Percentiles rank a stretch among this genome's conserved stretches.
Conservation (phyloP, 2,888 invertebrate species). For the Phymatocera aterrima region DNA sequence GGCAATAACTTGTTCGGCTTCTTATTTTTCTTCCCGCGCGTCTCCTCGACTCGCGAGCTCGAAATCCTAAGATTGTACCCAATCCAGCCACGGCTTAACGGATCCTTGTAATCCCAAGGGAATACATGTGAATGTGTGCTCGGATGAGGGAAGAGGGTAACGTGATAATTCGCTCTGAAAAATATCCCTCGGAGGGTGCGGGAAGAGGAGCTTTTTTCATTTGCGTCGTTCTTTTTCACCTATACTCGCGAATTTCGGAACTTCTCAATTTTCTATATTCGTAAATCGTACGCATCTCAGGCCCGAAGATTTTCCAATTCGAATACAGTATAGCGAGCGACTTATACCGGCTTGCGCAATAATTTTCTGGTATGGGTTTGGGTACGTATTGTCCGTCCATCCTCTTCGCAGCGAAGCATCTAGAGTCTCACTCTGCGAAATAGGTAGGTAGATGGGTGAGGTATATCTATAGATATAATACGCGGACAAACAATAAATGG, state of each 20-base stretch:
- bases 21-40: constrained; percentile 24
- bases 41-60: constrained; percentile 42
- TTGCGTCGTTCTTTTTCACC: background rate
- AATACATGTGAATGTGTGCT: constrained; percentile 63
- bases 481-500: constrained; percentile 56
- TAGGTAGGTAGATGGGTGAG: background rate
- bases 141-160: constrained; percentile 29
- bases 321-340: too few relatives aligned
- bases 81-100: constrained; percentile 68
- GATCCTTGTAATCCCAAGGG: constrained; percentile 68
- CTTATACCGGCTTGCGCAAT: too few relatives aligned
- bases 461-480: constrained; percentile 21
- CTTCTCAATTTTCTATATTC: too few relatives aligned
- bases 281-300: too few relatives aligned
- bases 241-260: background rate
- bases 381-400: background rate
- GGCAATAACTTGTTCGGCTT: constrained; percentile 59
- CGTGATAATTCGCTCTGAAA: constrained; percentile 65
- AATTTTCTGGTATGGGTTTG: background rate
- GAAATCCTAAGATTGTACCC: constrained; percentile 51
- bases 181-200: constrained; percentile 55
- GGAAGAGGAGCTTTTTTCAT: background rate
- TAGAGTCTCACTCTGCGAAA: background rate
- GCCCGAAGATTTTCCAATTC: too few relatives aligned
- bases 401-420: background rate